A percentile compares a stretch with the other conserved stretches of the same genome.
Conservation (phyloP, 2,113 vertebrate genomes). For the Turnix velox region DNA sequence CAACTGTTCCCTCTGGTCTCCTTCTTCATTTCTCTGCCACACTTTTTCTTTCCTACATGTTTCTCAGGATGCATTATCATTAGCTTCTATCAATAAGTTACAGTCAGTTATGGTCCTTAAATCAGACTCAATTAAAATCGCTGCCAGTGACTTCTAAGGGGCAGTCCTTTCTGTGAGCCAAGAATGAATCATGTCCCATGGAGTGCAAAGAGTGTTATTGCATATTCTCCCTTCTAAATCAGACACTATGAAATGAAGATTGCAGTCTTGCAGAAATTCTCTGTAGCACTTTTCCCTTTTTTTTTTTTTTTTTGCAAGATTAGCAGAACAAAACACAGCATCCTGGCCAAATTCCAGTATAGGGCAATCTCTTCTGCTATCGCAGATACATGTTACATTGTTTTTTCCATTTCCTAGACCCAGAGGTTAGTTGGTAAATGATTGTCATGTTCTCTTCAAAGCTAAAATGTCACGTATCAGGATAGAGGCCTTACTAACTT, state of each 20-base stretch:
- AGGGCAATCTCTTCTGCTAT: conserved; percentile 20
- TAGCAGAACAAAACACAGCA: background rate
- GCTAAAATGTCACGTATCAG: accelerated
- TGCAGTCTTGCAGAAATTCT: conserved; percentile 3
- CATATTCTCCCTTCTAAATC: background rate
- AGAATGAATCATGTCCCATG: background rate
- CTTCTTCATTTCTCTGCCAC: background rate
- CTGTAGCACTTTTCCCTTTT: background rate
- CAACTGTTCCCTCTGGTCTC: accelerated
- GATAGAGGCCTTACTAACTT: background rate
- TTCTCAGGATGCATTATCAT: background rate
- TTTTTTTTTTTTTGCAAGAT: background rate
- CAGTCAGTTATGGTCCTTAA: background rate
- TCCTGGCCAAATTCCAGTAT: background rate
- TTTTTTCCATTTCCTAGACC: background rate
- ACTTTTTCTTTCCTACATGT: background rate
- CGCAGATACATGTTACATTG: background rate
- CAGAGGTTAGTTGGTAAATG: conserved; percentile 2
- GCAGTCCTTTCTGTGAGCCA: background rate
- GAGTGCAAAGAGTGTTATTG: background rate
- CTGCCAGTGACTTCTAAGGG: background rate
- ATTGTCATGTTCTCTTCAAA: background rate
- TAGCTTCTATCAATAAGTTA: background rate
- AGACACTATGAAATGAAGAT: background rate
- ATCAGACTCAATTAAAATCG: background rate